Evolutionary conservation across 1,140 invertebrate species (phyloP), one percentile per base, ranked within the genome.

Genomic region (Sminthurides bifidus): DNA sequence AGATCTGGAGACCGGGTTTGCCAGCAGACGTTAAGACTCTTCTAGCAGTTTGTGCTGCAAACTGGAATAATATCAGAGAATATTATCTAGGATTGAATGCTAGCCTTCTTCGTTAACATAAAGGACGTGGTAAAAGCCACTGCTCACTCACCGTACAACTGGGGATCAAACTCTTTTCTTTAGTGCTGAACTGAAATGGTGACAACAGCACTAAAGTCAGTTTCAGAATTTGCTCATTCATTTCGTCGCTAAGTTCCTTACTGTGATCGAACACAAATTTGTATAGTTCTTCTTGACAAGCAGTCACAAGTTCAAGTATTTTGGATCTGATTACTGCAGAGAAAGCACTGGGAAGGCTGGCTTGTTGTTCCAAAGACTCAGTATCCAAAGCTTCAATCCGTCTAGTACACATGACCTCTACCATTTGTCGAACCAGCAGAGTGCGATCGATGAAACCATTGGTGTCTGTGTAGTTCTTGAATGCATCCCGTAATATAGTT

Each of bases 91-190:
- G n/a, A n/a, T n/a, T n/a, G n/a, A n/a, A n/a, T n/a, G n/a, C n/a
- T n/a, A n/a, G n/a, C n/a, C n/a, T n/a, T n/a, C n/a, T n/a, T n/a
- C n/a, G n/a, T n/a, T n/a, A n/a, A n/a, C n/a, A n/a, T n/a, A n/a
- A n/a, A n/a, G n/a, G n/a, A n/a, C n/a, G n/a, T n/a, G n/a, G n/a
- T n/a, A n/a, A n/a, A n/a, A n/a, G n/a, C n/a, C n/a, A n/a, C n/a
- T n/a, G n/a, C 33, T 35, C 15, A 46, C 46, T 49, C 21, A 49
- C 46, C 14, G 6, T 31, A 49, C 46, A 49, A 35, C 35, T 49
- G 19, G 15, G 46, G 3, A 49, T 27, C 5, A 49, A 21, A 17
- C 10, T 49, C 5, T 27, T 12, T 3, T 49, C 46, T 6, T n/a
- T n/a, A n/a, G n/a, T n/a, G 31, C 14, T n/a, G 46, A 33, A 49